phyloP scores from a whole-genome alignment of 1,140 invertebrate genomes.

The Papilio dardanus region DNA sequence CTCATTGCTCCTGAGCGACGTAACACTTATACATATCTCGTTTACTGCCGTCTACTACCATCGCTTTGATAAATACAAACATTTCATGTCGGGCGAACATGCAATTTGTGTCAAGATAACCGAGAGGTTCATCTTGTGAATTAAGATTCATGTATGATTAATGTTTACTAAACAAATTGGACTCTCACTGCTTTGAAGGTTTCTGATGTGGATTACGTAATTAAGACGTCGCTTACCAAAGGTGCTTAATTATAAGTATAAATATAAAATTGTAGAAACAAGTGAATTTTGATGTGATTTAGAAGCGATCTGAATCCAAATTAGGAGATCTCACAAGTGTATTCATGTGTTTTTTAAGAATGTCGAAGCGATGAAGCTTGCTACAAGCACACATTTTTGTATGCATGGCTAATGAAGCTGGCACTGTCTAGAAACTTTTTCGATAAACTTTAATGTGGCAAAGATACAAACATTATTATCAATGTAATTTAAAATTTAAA shows the following conservation, averaged over 20 bases:
- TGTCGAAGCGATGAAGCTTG: neutral
- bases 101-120: slow-evolving; percentile 45
- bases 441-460: neutral
- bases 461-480: neutral
- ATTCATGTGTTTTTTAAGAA: neutral
- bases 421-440: neutral
- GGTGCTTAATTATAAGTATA: too few species aligned
- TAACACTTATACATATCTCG: slow-evolving; percentile 54
- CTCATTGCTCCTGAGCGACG: slow-evolving; percentile 55
- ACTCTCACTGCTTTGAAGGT: neutral
- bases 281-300: neutral
- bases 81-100: slow-evolving; percentile 40
- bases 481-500: neutral
- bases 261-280: neutral
- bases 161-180: neutral
- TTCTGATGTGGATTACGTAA: neutral
- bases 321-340: neutral
- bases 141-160: slow-evolving; percentile 12
- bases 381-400: neutral
- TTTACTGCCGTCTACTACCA: slow-evolving; percentile 35
- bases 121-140: slow-evolving; percentile 27
- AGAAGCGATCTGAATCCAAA: neutral
- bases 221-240: too few species aligned
- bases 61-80: slow-evolving; percentile 41
- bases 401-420: neutral